phyloP scores from a whole-genome alignment of 2,888 invertebrate genomes.

The Chloromyia formosa region DNA sequence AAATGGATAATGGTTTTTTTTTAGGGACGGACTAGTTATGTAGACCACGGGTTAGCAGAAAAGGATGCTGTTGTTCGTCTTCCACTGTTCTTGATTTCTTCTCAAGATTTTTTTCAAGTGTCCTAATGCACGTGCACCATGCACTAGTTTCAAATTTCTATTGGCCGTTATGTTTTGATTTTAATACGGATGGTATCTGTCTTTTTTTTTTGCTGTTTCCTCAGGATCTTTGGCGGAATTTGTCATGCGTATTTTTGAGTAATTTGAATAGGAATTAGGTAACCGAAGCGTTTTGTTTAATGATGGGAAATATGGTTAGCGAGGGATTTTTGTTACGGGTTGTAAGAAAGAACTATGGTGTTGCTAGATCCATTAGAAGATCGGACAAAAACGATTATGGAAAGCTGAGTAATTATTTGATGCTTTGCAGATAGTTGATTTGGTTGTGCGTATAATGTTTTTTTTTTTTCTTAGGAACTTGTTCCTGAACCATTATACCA shows the following conservation, averaged over 20 bases:
- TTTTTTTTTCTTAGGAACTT: too few species aligned
- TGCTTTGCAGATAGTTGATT: too few species aligned
- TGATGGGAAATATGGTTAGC: background rate
- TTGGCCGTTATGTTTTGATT: conserved; percentile 33
- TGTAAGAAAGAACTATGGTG: too few species aligned
- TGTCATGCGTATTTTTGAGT: background rate
- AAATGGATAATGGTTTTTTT: conserved; percentile 12
- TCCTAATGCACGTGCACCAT: conserved; percentile 32
- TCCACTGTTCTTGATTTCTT: background rate
- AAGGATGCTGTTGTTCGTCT: background rate
- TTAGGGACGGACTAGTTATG: background rate
- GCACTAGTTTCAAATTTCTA: conserved; percentile 19
- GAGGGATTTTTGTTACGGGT: background rate
- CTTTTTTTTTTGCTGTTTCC: background rate
- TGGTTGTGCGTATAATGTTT: too few species aligned
- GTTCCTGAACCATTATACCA: too few species aligned
- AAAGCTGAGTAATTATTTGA: too few species aligned
- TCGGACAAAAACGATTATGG: too few species aligned
- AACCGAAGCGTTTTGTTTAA: background rate
- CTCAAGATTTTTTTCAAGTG: conserved; percentile 1
- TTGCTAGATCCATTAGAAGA: too few species aligned
- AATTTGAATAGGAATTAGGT: background rate
- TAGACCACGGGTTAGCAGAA: background rate
- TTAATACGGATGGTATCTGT: background rate
- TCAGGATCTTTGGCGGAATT: background rate